A percentile compares a stretch with the other conserved stretches of the same genome.
Evolutionary conservation across 2,113 vertebrate species (phyloP).

Genomic region (Picathartes gymnocephalus): DNA sequence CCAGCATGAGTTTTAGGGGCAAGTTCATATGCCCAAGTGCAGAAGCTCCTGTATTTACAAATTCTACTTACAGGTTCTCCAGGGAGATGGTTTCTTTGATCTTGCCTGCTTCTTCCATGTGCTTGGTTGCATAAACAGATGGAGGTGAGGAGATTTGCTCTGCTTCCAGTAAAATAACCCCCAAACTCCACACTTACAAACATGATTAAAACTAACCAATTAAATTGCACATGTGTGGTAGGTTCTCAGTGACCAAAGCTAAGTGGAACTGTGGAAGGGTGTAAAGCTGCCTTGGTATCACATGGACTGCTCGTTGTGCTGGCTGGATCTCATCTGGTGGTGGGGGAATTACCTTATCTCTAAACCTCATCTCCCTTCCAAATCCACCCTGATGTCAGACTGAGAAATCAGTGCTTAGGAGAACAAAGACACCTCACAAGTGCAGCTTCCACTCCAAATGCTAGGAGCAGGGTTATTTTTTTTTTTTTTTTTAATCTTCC

Average conservation of each 20-base stretch:
- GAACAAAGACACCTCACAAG: neutral
- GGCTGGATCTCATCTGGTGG: neutral
- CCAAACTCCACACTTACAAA: neutral
- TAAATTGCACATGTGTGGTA: neutral
- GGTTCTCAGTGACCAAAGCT: neutral
- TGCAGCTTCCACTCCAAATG: neutral
- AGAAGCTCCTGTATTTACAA: neutral
- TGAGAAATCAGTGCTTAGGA: neutral
- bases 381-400: neutral
- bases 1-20: neutral
- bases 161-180: neutral
- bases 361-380: slow-evolving; percentile 9
- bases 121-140: neutral
- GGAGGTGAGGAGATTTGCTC: neutral
- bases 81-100: neutral
- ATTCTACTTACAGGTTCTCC: neutral
- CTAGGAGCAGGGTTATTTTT: neutral
- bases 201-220: neutral
- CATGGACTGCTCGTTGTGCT: neutral
- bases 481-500: neutral
- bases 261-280: neutral
- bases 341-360: neutral
- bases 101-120: neutral
- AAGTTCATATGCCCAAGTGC: neutral
- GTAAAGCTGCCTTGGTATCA: neutral